phyloP scores from a whole-genome alignment of 2,113 vertebrate genomes.

The Albula goreensis region DNA sequence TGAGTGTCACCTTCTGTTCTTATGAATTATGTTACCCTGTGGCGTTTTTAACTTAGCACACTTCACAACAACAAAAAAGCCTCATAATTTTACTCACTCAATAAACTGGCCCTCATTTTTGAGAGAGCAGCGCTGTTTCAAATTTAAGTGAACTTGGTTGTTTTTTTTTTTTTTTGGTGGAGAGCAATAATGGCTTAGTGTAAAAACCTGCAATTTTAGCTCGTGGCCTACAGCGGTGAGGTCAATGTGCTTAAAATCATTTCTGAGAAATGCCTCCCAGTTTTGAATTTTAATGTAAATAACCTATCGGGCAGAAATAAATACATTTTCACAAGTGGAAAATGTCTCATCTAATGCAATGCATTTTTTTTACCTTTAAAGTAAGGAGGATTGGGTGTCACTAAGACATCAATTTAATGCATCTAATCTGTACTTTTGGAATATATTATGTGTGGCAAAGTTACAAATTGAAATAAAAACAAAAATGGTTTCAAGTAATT shows the following conservation, averaged over 20 bases:
- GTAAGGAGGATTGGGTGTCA: background rate
- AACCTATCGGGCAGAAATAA: background rate
- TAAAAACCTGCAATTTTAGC: conserved; percentile 5
- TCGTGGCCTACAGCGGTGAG: background rate
- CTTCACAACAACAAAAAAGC: background rate
- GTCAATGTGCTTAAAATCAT: background rate
- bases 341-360: background rate
- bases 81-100: conserved; percentile 14
- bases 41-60: conserved; percentile 4
- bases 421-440: background rate
- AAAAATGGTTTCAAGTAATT: conserved; percentile 11
- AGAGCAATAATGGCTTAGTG: background rate
- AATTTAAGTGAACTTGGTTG: conserved; percentile 1
- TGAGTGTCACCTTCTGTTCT: background rate
- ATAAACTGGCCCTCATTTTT: conserved; percentile 3
- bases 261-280: background rate
- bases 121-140: background rate
- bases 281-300: conserved; percentile 5
- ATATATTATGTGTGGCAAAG: background rate
- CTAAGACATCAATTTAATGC: conserved; percentile 4
- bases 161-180: background rate
- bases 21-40: conserved; percentile 10
- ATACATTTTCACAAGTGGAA: background rate
- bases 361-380: background rate
- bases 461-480: background rate